These are phyloP conservation scores for Varecia variegata DNA, from an alignment of 2,797 vertebrate species.

Conservation along the genomic window DNA sequence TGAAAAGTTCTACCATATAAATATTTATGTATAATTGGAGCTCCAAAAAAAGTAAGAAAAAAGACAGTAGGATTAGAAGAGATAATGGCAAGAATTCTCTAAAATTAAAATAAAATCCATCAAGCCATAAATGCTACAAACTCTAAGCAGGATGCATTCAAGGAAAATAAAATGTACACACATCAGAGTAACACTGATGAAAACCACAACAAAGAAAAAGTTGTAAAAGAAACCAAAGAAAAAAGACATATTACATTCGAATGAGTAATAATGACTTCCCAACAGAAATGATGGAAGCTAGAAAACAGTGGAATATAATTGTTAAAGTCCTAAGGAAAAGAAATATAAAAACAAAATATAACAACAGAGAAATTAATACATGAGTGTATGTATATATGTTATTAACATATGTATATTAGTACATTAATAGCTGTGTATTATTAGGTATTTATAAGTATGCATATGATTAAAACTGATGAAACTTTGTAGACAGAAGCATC, in stretches of 20 bases:
- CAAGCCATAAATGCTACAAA: not conserved
- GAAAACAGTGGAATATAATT: not conserved
- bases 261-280: not conserved
- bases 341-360: not conserved
- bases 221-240: not conserved
- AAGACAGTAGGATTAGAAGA: not conserved
- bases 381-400: too few relatives aligned
- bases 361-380: not conserved
- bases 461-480: not conserved
- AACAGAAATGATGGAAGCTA: not conserved
- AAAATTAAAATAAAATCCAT: not conserved
- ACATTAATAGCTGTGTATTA: not conserved
- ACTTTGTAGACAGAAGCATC: not conserved
- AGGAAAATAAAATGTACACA: not conserved
- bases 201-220: not conserved
- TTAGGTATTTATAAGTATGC: not conserved
- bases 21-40: not conserved
- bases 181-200: not conserved
- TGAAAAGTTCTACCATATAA: not conserved
- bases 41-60: not conserved
- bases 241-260: not conserved
- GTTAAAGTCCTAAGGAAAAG: not conserved
- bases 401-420: not conserved
- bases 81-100: not conserved
- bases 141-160: not conserved